Evolutionary conservation across 2,113 vertebrate species (phyloP).

Genomic region (Chlamydotis undulata): DNA sequence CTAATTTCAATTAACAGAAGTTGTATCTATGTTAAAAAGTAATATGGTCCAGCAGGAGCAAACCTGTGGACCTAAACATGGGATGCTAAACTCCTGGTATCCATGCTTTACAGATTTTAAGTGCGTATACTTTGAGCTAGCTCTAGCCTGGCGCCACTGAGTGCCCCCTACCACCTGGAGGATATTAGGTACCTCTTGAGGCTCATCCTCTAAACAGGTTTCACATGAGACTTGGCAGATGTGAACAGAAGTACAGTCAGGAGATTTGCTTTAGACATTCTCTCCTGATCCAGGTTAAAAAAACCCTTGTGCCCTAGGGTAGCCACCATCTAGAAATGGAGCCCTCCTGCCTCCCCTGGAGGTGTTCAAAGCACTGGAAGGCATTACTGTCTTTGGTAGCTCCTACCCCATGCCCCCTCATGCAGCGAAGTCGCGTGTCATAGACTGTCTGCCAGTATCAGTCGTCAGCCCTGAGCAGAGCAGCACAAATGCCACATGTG

Average conservation of each 20-base stretch:
- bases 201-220: not conserved
- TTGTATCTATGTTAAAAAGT: not conserved
- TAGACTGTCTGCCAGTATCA: too few species aligned
- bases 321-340: not conserved
- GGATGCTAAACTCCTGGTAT: not conserved
- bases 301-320: not conserved
- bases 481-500: fast-evolving
- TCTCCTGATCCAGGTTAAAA: not conserved
- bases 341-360: not conserved
- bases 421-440: fast-evolving
- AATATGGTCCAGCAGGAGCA: not conserved
- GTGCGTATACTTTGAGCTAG: not conserved
- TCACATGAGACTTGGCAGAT: not conserved
- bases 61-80: not conserved
- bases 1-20: not conserved
- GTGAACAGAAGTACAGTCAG: not conserved
- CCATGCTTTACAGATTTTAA: not conserved
- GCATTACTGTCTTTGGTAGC: not conserved
- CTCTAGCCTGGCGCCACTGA: not conserved
- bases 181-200: not conserved
- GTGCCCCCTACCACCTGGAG: not conserved
- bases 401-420: not conserved
- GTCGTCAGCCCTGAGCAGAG: not conserved
- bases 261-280: not conserved
- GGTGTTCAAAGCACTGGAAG: not conserved